A percentile compares a stretch with the other conserved stretches of the same genome.
Evolutionary conservation across 2,888 invertebrate species (phyloP).

Genomic region (Xestia sexstrigata): DNA sequence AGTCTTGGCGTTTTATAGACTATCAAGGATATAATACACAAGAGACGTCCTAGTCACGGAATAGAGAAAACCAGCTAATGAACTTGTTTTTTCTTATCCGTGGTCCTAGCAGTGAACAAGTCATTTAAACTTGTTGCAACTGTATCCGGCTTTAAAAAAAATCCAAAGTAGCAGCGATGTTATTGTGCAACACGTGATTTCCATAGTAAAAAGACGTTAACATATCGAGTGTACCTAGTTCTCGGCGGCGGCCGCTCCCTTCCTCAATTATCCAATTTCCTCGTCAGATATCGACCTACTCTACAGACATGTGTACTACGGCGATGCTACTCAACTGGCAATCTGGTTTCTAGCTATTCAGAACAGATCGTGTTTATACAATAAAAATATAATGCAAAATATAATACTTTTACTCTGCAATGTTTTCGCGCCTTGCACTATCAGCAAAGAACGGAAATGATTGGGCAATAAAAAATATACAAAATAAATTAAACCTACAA

Average conservation of each 20-base stretch:
- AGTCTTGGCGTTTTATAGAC: not conserved
- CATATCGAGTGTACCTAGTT: constrained; percentile 41
- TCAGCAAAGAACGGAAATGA: not conserved
- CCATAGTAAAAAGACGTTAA: constrained; percentile 42
- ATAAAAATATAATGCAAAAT: constrained; percentile 5
- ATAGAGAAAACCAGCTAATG: not conserved
- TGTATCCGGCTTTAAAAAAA: constrained; percentile 2
- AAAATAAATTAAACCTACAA: not conserved
- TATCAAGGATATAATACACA: not conserved
- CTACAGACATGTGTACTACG: constrained; percentile 62
- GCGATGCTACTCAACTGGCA: constrained; percentile 33
- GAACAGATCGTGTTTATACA: constrained; percentile 32
- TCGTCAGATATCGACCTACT: constrained; percentile 81
- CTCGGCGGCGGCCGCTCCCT: constrained; percentile 79
- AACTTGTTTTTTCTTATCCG: not conserved
- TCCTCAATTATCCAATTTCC: constrained; percentile 89
- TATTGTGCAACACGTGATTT: constrained; percentile 46
- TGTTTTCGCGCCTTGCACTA: constrained; percentile 11
- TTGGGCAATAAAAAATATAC: constrained; percentile 3
- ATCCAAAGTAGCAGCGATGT: not conserved
- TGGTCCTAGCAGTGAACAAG: not conserved
- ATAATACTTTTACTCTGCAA: not conserved
- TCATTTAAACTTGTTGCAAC: not conserved
- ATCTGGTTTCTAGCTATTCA: constrained; percentile 38
- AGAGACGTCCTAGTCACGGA: not conserved